Percentiles rank a stretch among this genome's conserved stretches.
These are phyloP conservation scores for Globodera ellingtonae DNA, from an alignment of 1,140 invertebrate species.

Conservation along the genomic window DNA sequence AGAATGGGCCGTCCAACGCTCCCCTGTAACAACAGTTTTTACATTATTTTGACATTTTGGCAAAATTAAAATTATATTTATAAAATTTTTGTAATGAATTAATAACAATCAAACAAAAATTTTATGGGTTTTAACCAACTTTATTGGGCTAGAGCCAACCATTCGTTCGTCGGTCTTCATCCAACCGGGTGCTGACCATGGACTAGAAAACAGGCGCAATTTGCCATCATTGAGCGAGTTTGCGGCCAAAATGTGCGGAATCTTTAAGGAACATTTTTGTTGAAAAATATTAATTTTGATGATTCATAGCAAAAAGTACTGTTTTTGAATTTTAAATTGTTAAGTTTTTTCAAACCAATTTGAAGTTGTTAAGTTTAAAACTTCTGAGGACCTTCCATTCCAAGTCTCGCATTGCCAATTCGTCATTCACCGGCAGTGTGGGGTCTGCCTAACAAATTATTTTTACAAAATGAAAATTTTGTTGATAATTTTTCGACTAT, in stretches of 20 bases:
- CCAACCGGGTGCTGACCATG: constrained; percentile 86
- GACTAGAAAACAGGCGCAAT: constrained; percentile 73
- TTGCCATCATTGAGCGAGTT: constrained; percentile 64
- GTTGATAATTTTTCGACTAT: too few species aligned
- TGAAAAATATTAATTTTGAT: constrained; percentile 59
- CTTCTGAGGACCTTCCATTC: constrained; percentile 69
- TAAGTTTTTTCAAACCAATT: too few species aligned
- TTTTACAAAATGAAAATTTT: too few species aligned
- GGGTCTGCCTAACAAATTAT: too few species aligned
- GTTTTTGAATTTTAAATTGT: too few species aligned
- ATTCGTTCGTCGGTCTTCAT: constrained; percentile 82
- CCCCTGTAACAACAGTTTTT: constrained; percentile 69
- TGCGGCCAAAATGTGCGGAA: constrained; percentile 73
- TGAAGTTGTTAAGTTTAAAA: too few species aligned
- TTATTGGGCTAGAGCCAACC: constrained; percentile 71
- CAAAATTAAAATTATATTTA: background rate
- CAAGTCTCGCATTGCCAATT: constrained; percentile 68
- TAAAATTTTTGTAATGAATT: too few species aligned
- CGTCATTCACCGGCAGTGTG: too few species aligned
- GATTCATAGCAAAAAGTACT: background rate
- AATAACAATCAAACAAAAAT: too few species aligned
- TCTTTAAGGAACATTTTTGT: constrained; percentile 68
- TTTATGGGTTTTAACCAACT: constrained; percentile 61
- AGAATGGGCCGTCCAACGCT: constrained; percentile 71
- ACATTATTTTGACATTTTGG: too few species aligned